These are phyloP conservation scores for Dione juno DNA, from an alignment of 2,888 invertebrate species.

Conservation along the genomic window DNA sequence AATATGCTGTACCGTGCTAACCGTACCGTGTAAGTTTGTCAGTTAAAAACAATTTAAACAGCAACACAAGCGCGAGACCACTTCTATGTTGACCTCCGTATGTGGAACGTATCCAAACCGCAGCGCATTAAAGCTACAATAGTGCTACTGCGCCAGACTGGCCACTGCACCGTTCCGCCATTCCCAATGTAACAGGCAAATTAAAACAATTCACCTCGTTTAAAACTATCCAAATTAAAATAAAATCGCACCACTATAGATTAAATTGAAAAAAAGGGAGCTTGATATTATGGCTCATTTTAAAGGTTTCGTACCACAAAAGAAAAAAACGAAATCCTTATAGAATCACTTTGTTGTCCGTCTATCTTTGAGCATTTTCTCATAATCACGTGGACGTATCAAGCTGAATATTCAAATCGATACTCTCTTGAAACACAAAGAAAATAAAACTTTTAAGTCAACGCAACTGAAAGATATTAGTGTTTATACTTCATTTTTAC, in stretches of 20 bases:
- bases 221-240: constrained; percentile 17
- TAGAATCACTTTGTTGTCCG: too few species aligned
- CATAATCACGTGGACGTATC: too few species aligned
- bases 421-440: too few species aligned
- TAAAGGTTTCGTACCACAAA: too few species aligned
- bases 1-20: constrained; percentile 49
- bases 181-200: constrained; percentile 55
- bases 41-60: constrained; percentile 74
- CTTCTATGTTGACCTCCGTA: constrained; percentile 70
- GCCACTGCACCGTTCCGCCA: constrained; percentile 52
- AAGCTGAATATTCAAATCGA: too few species aligned
- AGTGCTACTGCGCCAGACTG: constrained; percentile 62
- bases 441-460: too few species aligned
- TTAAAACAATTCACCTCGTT: constrained; percentile 42
- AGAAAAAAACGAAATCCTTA: too few species aligned
- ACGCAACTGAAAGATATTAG: too few species aligned
- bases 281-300: too few species aligned
- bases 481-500: too few species aligned
- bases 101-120: constrained; percentile 77
- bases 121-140: constrained; percentile 71
- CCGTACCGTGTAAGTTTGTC: constrained; percentile 62
- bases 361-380: too few species aligned
- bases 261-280: too few species aligned
- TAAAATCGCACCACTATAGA: constrained; percentile 17
- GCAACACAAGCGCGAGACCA: constrained; percentile 59